Evolutionary conservation across 2,888 invertebrate species (phyloP), one percentile per base, ranked within the genome.

Genomic region (Melangyna quadrimaculata): DNA sequence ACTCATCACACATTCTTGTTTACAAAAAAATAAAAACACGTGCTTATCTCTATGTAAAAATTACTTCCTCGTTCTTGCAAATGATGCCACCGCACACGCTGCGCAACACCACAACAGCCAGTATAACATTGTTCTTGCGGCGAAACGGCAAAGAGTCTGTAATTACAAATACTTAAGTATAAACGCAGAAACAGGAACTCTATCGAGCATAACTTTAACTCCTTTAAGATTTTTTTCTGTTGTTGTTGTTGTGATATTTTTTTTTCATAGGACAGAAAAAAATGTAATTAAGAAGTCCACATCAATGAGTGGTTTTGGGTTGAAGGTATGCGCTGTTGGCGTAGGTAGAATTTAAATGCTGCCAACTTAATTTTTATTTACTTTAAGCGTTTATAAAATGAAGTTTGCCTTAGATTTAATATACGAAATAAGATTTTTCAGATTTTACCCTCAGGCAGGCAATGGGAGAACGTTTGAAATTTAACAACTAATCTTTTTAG

Each of bases 251-350:
- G 12, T 14, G 2, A 10, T 32, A n/a, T 35, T 3, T 67, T 67
- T 43, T 69, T 55, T 70, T 65, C 51, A 65, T 10, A 22, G 22
- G 22, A 9, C 53, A 43, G 35, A 45, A 80, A 84, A 67, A 55
- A 78, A 73, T 61, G 77, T 77, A 86, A 86, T 86, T 86, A 86
- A 77, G 81, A 81, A 81, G 86, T 86, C 81, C 81, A 73, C 77
- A 73, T 81, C 81, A 73, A 81, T 81, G 45, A 86, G 77, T 72
- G 53, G 70, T 40, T 69, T 79, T 22, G 72, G 8, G 12, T 22
- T 59, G 37, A 8, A 22, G 59, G 82, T 32, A 12, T 67, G 55
- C 24, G 17, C n/a, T 45, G 48, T 35, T 69, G 19, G 12, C 35
- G 40, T 27, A 27, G 22, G 29, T 37, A 27, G 14, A 22, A 63